phyloP scores from a whole-genome alignment of 2,888 invertebrate species.

The Diplolepis rosae region DNA sequence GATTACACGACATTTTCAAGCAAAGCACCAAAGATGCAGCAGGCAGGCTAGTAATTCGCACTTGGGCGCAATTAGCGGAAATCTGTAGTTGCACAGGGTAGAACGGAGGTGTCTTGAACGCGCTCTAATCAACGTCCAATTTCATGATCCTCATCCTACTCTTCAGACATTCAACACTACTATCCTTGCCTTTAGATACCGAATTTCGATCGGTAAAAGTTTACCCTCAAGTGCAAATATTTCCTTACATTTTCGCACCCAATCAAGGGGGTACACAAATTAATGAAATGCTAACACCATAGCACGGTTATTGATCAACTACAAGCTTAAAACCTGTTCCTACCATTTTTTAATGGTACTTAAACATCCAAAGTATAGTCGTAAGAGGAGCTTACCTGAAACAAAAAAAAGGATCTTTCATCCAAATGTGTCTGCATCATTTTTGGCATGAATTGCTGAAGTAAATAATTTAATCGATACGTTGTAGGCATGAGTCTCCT shows the following conservation, averaged over 20 bases:
- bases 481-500: no score
- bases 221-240: constrained; percentile 18
- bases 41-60: not conserved
- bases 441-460: no score
- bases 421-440: no score
- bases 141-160: constrained; percentile 1
- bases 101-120: constrained; percentile 13
- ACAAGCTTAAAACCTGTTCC: no score
- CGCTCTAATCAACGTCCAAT: constrained; percentile 25
- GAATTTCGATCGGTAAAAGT: constrained; percentile 21
- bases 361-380: no score
- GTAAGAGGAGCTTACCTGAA: no score
- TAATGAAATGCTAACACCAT: not conserved
- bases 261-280: constrained; percentile 18
- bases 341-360: no score
- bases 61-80: constrained; percentile 12
- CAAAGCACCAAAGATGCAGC: not conserved
- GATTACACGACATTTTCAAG: constrained; percentile 6
- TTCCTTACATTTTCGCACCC: not conserved
- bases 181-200: not conserved
- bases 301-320: no score
- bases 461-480: no score
- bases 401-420: no score
- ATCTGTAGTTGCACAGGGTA: not conserved
- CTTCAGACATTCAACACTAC: not conserved